phyloP scores from a whole-genome alignment of 1,140 invertebrate genomes.

The Orussus abietinus region DNA sequence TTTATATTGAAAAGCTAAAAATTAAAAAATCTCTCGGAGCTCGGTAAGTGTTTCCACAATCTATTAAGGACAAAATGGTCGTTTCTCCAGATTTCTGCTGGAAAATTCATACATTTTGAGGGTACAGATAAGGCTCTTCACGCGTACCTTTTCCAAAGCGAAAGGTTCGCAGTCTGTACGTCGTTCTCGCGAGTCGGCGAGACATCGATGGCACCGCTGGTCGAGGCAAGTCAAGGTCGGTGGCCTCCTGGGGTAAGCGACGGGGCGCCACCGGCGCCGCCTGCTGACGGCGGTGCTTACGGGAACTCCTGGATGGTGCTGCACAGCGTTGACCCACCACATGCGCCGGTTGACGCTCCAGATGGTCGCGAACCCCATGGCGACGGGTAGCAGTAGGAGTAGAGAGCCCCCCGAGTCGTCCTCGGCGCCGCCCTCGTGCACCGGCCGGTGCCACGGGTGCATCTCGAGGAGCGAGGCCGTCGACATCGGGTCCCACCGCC shows the following conservation, averaged over 20 bases:
- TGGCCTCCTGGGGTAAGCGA: not conserved
- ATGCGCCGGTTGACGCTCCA: not conserved
- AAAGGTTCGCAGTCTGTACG: too few species aligned
- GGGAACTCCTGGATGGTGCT: not conserved
- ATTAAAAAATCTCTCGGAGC: too few species aligned
- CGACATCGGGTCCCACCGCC: too few species aligned
- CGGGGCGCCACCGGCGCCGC: not conserved
- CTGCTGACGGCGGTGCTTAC: not conserved
- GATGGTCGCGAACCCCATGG: not conserved
- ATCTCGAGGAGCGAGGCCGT: too few species aligned
- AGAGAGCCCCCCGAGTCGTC: too few species aligned
- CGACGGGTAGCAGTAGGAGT: not conserved
- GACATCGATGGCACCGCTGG: not conserved
- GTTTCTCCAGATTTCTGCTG: not conserved
- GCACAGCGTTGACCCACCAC: not conserved
- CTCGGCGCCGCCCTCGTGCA: too few species aligned
- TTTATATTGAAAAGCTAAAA: too few species aligned
- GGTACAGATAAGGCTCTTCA: not conserved
- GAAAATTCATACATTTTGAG: not conserved
- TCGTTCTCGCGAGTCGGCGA: not conserved
- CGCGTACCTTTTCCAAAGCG: not conserved
- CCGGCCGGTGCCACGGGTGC: too few species aligned
- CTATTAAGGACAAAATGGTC: not conserved
- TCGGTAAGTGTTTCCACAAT: not conserved
- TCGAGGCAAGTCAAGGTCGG: not conserved